Evolutionary conservation across 2,113 vertebrate species (phyloP), one percentile per base, ranked within the genome.

Genomic region (Bothrops jararaca): DNA sequence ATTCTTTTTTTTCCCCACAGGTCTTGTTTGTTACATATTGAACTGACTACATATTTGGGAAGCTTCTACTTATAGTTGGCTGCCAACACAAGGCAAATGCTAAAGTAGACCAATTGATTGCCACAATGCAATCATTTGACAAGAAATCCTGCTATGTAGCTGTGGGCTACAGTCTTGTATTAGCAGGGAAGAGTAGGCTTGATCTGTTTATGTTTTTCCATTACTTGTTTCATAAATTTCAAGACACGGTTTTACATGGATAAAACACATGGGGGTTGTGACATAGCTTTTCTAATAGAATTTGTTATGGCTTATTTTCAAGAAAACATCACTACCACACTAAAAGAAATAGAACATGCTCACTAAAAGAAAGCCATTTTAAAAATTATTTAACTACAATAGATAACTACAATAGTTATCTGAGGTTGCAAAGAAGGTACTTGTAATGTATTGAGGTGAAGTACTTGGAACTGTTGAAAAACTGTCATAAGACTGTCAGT

Each of bases 81-180:
- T 93, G 93, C 86, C 48, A 85, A 93, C 85, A 48, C 90, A 0
- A 88, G 5, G 12, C 29, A 94, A 93, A 93, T 52, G 20, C 29
- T 80, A 48, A 88, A 64, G 42, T 39, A 4, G 7, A 24, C 9
- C 87, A 12, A 53, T 60, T 94, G 69, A 11, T 42, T 92, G 48
- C 74, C 56, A 12, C 86, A 12, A 20, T 94, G 93, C 85, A 94
- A 80, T 88, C 45, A 58, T 20, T 91, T 64, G 80, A 13, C 45
- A 60, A 22, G 48, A 93, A 48, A 57, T 56, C 58, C 4, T 58
- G n/a, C 54, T 52, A 93, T 86, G 11, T 26, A 90, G 0, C 0
- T 3, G 74, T 60, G 29, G 90, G 89, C 29, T 94, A 29, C 26
- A 95, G 20, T 8, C 18, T 20, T 42, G 18, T 39, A 64, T 50